A percentile compares a stretch with the other conserved stretches of the same genome.
Evolutionary conservation across 2,797 vertebrate genomes (phyloP).

Genomic region (Phalanger gymnotis): DNA sequence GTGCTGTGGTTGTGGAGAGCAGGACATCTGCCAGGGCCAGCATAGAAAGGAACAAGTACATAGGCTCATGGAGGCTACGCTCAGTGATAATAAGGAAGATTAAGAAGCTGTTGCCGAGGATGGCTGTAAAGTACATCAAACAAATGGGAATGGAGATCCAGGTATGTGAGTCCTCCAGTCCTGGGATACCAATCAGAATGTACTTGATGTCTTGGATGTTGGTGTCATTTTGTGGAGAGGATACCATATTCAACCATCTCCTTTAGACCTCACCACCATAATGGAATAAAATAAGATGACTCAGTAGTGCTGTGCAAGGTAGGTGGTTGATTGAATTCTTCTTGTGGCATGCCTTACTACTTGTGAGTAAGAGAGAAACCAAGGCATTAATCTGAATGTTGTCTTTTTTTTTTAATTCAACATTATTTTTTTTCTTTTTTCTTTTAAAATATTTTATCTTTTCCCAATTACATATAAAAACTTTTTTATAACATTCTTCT

Average conservation of each 20-base stretch:
- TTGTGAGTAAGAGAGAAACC: not conserved
- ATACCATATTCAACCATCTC: not conserved
- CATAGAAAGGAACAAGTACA: conserved; percentile 85
- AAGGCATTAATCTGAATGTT: not conserved
- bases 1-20: conserved; percentile 82
- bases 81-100: conserved; percentile 68
- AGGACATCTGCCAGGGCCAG: conserved; percentile 83
- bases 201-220: conserved; percentile 45
- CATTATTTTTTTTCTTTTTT: not conserved
- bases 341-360: not conserved
- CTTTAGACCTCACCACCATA: not conserved
- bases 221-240: conserved; percentile 27
- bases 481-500: not conserved
- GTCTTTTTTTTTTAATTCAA: not conserved
- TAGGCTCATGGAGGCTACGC: conserved; percentile 79
- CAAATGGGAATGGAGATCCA: conserved; percentile 71
- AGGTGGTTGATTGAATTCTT: not conserved
- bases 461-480: not conserved
- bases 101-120: conserved; percentile 57
- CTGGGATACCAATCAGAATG: conserved; percentile 62
- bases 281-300: not conserved
- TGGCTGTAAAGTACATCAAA: conserved; percentile 52
- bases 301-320: not conserved
- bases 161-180: conserved; percentile 42
- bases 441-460: not conserved